These are phyloP conservation scores for Pollimyrus isidori DNA, from an alignment of 2,113 vertebrate species.

Conservation along the genomic window DNA sequence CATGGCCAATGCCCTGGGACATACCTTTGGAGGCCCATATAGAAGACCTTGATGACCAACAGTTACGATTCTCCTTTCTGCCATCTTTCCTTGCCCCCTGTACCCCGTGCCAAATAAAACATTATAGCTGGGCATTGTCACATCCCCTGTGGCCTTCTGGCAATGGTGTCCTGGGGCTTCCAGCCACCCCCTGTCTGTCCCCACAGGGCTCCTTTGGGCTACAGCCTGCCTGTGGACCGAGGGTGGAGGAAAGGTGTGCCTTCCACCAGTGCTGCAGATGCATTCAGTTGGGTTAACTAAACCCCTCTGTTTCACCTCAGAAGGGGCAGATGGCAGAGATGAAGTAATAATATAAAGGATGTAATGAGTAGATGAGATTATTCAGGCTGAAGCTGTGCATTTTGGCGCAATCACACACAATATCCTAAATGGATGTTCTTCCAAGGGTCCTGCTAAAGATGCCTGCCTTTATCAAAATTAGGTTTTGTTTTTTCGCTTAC, in stretches of 20 bases:
- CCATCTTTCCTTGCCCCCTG: conserved; percentile 4
- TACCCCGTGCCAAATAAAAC: conserved; percentile 68
- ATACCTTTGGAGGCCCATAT: background rate
- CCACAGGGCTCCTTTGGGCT: conserved; percentile 36
- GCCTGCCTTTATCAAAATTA: background rate
- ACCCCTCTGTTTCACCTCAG: conserved; percentile 40
- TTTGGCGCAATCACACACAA: conserved; percentile 47
- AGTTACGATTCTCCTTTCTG: conserved; percentile 2
- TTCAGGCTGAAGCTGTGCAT: conserved; percentile 44
- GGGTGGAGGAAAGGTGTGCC: background rate
- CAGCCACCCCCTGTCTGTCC: conserved; percentile 19
- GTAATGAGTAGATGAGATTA: conserved; percentile 48
- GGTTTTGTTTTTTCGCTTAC: background rate
- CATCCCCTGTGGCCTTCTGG: conserved; percentile 45
- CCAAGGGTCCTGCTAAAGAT: conserved; percentile 16
- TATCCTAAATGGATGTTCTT: conserved; percentile 35
- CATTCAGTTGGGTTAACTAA: conserved; percentile 47
- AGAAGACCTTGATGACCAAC: background rate
- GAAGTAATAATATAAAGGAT: conserved; percentile 56
- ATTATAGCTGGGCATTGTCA: conserved; percentile 65
- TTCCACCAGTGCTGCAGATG: conserved; percentile 48
- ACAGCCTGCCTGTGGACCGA: conserved; percentile 33
- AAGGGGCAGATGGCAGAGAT: conserved; percentile 53
- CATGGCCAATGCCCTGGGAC: background rate
- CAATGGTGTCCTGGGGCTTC: conserved; percentile 50